Evolutionary conservation across 53 echinoderm and acorn worm species (phyloP).

Genomic region (Crossaster papposus): DNA sequence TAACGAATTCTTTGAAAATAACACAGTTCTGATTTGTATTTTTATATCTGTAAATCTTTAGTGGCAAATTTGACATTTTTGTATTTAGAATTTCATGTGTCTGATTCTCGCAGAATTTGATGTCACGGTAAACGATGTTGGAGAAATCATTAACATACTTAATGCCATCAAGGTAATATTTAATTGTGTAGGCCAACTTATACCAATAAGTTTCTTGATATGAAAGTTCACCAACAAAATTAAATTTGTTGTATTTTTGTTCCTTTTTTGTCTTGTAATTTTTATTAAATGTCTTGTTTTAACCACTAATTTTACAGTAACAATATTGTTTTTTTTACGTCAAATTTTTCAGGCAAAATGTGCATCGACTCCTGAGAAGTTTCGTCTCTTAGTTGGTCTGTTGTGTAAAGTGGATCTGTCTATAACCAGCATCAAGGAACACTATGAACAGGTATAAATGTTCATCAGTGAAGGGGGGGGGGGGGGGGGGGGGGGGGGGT

Average conservation of each 20-base stretch:
- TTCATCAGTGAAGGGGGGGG: not conserved
- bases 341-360: slow-evolving; percentile 33
- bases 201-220: not conserved
- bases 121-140: slow-evolving; percentile 22
- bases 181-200: not conserved
- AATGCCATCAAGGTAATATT: slow-evolving; percentile 45
- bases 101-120: slow-evolving; percentile 12
- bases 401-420: slow-evolving; percentile 43
- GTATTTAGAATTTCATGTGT: too few relatives aligned
- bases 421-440: slow-evolving; percentile 46
- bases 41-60: too few relatives aligned
- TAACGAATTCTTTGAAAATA: too few relatives aligned
- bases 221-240: not conserved
- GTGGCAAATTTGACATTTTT: too few relatives aligned
- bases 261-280: too few relatives aligned
- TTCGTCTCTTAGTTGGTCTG: slow-evolving; percentile 41
- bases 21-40: too few relatives aligned
- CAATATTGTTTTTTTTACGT: too few relatives aligned
- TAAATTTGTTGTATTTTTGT: too few relatives aligned
- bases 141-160: slow-evolving; percentile 44
- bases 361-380: slow-evolving; percentile 26
- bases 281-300: too few relatives aligned
- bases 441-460: slow-evolving; percentile 39
- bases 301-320: too few relatives aligned
- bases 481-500: too few relatives aligned